Percentiles rank a stretch among this genome's conserved stretches.
phyloP scores from a whole-genome alignment of 2,797 vertebrate species.

The Xenops minutus region DNA sequence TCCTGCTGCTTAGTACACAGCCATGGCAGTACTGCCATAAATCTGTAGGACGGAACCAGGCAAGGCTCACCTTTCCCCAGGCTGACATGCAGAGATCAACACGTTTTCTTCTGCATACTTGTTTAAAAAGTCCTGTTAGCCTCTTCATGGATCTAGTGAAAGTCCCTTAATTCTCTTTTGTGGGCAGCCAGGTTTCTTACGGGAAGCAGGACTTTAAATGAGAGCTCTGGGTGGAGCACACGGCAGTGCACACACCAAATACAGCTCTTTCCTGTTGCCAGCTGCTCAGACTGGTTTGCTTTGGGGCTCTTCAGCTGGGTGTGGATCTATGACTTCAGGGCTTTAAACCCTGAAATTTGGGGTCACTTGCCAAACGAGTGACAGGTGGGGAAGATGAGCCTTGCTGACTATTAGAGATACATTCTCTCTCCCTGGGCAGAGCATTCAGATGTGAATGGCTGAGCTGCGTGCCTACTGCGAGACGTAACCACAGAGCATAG shows the following conservation, averaged over 20 bases:
- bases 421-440: neutral
- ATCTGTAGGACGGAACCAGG: neutral
- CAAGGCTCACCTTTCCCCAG: neutral
- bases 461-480: neutral
- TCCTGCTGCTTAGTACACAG: accelerated
- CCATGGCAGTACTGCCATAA: neutral
- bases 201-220: neutral
- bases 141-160: neutral
- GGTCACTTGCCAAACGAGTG: neutral
- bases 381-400: neutral
- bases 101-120: neutral
- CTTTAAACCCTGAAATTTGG: neutral
- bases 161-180: neutral
- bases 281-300: slow-evolving; percentile 13
- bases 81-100: neutral
- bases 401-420: neutral
- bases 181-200: neutral
- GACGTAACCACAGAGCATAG: neutral
- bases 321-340: neutral
- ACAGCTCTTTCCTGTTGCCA: neutral
- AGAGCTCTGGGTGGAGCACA: neutral
- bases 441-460: neutral
- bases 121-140: neutral
- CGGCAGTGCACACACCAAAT: neutral
- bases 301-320: neutral